Percentiles rank a stretch among this genome's conserved stretches.
Conservation (phyloP, 2,888 invertebrate species). For the Erebia ligea region DNA sequence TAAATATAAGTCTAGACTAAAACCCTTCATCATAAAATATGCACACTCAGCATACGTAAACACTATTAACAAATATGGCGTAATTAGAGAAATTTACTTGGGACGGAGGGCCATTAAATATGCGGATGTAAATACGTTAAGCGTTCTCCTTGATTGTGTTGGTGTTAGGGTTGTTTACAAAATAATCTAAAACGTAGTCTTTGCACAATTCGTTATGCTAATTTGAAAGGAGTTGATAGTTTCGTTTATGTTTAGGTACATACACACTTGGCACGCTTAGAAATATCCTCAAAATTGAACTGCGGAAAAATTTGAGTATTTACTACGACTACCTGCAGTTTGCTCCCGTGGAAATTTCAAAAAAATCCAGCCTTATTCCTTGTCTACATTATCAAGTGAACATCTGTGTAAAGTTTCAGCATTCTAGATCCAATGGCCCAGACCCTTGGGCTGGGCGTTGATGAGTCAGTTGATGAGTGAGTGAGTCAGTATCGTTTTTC, state of each 20-base stretch:
- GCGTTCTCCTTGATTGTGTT: slow-evolving; percentile 17
- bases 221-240: slow-evolving; percentile 7
- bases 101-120: slow-evolving; percentile 42
- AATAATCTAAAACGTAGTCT: slow-evolving; percentile 8
- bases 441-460: too few species aligned
- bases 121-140: slow-evolving; percentile 8
- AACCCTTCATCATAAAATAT: slow-evolving; percentile 37
- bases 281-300: not conserved
- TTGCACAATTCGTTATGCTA: slow-evolving; percentile 15
- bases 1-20: slow-evolving; percentile 28
- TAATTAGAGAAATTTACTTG: slow-evolving; percentile 51
- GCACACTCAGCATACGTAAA: slow-evolving; percentile 40
- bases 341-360: too few species aligned
- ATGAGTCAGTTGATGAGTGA: too few species aligned
- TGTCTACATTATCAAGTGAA: too few species aligned
- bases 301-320: not conserved
- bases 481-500: too few species aligned
- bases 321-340: too few species aligned
- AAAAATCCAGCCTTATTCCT: too few species aligned
- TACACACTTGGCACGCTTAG: not conserved
- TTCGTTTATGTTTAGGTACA: slow-evolving; percentile 13
- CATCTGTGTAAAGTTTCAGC: too few species aligned
- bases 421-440: too few species aligned
- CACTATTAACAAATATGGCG: slow-evolving; percentile 45
- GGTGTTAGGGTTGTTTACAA: not conserved